Evolutionary conservation across 2,888 invertebrate species (phyloP).

Genomic region (Cheilosia grossa): DNA sequence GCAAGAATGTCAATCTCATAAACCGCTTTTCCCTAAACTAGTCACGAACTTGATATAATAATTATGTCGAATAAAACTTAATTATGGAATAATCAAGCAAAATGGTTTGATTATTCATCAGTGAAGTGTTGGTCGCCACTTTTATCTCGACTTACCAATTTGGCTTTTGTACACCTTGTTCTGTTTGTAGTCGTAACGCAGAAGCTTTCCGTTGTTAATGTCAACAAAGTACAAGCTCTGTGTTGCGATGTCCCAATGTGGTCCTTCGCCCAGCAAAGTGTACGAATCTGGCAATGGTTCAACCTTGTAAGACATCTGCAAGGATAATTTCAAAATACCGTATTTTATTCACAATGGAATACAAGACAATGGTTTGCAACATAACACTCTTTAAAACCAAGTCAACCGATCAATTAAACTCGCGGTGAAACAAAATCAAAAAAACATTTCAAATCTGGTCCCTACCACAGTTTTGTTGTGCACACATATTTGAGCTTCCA

Average conservation of each 20-base stretch:
- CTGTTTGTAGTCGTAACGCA: conserved; percentile 82
- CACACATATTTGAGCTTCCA: conserved; percentile 68
- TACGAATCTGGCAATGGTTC: conserved; percentile 81
- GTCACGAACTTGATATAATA: no score
- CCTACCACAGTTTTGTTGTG: conserved; percentile 74
- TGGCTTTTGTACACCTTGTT: conserved; percentile 85
- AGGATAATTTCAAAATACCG: conserved; percentile 17
- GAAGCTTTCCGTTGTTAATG: conserved; percentile 83
- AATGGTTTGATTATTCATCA: no score
- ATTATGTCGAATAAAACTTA: no score
- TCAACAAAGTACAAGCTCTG: conserved; percentile 88
- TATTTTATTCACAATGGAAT: conserved; percentile 5
- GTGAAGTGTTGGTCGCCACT: neutral
- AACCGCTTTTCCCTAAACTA: no score
- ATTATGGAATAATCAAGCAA: no score
- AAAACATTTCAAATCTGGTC: conserved; percentile 2
- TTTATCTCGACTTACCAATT: conserved; percentile 77
- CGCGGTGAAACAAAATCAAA: conserved; percentile 14
- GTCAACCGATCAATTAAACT: conserved; percentile 38
- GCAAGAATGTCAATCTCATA: no score
- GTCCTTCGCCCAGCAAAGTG: conserved; percentile 87
- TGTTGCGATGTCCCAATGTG: conserved; percentile 87
- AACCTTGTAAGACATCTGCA: conserved; percentile 82
- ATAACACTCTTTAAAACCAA: conserved; percentile 18
- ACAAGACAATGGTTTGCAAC: conserved; percentile 11